Base-by-base conservation (phyloP, 2,888 invertebrate genomes). In the Watsonalla binaria region DNA sequence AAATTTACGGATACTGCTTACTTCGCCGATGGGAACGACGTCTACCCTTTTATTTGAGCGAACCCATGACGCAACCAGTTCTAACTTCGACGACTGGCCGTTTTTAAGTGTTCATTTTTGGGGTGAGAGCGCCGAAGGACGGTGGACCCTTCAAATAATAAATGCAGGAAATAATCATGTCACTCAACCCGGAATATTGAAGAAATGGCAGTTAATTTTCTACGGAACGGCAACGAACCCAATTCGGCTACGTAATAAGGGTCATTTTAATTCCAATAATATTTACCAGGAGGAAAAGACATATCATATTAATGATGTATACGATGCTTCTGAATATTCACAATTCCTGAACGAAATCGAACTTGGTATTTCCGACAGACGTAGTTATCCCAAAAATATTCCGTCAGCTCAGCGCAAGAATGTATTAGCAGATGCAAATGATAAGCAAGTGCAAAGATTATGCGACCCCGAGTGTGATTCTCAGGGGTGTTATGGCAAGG, bases 31-130 rank as follows among this genome's bases (percentile, higher is more conserved):
- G 94, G 98, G 98, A 39, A 98, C 98, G 0, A 95, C 95, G 15
- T 98, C 98, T 35, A 97, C 97, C 14, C 91, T 99, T 66, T 92
- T 99, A 62, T 98, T 98, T 74, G 98, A 98, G 76, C 92, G 99
- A 65, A 97, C 97, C 5, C 92, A 97, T 59, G 98, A 98, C 84
- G 95, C 96, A 55, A 94, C 96, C 55, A 96, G 96, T 80, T 96
- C 97, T 51, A 97, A 97, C 78, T 99, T 99, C 84, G 97, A 98
- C 82, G 97, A 98, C 82, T 99, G 99, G 99, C 98, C 99, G 11
- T 99, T 99, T 92, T 93, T 99, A 70, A 97, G 98, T 76, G 98
- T 99, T 14, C 99, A 99, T 83, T 99, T 96, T 87, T 99, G 99
- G 99, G 99, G 99, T 33, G 97, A 96, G 84, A 96, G 95, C 70